These are phyloP conservation scores for Agriopis leucophaearia DNA, from an alignment of 2,888 invertebrate species.

Conservation along the genomic window DNA sequence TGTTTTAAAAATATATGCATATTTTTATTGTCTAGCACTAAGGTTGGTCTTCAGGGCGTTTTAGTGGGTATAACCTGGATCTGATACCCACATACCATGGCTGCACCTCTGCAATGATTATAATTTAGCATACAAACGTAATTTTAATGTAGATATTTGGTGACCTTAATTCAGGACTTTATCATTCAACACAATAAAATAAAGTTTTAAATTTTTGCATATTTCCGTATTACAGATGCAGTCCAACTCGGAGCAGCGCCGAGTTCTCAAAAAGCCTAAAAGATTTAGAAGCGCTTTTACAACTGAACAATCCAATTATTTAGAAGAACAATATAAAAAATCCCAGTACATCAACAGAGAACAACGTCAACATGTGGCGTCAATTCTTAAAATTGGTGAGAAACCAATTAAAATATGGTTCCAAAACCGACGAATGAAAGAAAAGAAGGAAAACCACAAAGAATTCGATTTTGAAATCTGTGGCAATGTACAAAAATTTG, in stretches of 20 bases:
- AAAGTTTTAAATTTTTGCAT: neutral
- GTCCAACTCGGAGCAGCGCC: slow-evolving; percentile 18
- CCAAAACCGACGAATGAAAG: slow-evolving; percentile 93
- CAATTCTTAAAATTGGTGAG: slow-evolving; percentile 88
- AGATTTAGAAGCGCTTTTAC: slow-evolving; percentile 89
- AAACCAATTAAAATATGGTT: slow-evolving; percentile 95
- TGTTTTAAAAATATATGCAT: too few relatives aligned
- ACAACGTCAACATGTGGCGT: slow-evolving; percentile 89
- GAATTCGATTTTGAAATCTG: slow-evolving; percentile 52
- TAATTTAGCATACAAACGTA: too few relatives aligned
- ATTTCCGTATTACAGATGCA: slow-evolving; percentile 50
- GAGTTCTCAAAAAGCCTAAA: slow-evolving; percentile 56
- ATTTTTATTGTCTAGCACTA: too few relatives aligned
- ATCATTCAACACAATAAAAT: neutral
- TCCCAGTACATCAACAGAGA: slow-evolving; percentile 89
- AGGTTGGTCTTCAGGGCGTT: too few relatives aligned
- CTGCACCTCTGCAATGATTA: too few relatives aligned
- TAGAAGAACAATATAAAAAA: slow-evolving; percentile 90
- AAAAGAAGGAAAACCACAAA: slow-evolving; percentile 85
- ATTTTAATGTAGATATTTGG: neutral
- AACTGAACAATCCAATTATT: slow-evolving; percentile 89
- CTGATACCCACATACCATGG: too few relatives aligned
- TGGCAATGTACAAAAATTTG: slow-evolving; percentile 45
- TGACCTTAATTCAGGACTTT: too few relatives aligned
- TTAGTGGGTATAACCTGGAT: too few relatives aligned